Evolutionary conservation across 2,888 invertebrate genomes (phyloP).

Genomic region (Panopea generosa): DNA sequence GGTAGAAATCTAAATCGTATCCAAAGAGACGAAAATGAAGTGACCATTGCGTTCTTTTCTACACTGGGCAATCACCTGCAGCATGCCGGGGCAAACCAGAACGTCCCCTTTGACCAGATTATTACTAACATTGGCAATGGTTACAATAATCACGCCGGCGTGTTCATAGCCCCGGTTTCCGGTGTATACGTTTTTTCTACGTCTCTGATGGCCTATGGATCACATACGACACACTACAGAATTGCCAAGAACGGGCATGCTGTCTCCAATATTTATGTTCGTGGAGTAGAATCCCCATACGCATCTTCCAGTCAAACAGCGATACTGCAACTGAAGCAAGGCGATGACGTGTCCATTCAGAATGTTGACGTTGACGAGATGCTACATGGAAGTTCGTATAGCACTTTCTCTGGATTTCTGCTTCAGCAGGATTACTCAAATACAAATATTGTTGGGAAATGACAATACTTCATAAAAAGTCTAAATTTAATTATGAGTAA

Average conservation of each 20-base stretch:
- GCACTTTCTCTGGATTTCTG: background rate
- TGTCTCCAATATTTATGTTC: background rate
- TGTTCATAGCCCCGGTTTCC: background rate
- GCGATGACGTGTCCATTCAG: background rate
- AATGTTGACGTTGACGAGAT: background rate
- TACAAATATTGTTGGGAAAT: too few species aligned
- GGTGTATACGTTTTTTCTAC: background rate
- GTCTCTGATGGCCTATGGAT: background rate
- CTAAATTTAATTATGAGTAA: too few species aligned
- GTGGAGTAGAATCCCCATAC: background rate
- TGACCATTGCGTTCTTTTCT: background rate
- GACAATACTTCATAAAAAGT: too few species aligned
- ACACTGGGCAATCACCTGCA: background rate
- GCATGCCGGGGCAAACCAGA: background rate
- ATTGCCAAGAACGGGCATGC: background rate
- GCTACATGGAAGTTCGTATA: background rate
- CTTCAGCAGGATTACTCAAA: too few species aligned
- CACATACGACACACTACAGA: background rate
- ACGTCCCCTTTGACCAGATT: background rate
- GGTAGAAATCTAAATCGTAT: too few species aligned
- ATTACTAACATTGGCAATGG: background rate
- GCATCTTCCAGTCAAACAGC: background rate
- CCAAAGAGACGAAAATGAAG: background rate
- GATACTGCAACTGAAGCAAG: background rate
- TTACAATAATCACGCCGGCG: background rate